Percentiles rank a stretch among this genome's conserved stretches.
phyloP scores from a whole-genome alignment of 1,140 invertebrate species.

The Nasonia giraulti region DNA sequence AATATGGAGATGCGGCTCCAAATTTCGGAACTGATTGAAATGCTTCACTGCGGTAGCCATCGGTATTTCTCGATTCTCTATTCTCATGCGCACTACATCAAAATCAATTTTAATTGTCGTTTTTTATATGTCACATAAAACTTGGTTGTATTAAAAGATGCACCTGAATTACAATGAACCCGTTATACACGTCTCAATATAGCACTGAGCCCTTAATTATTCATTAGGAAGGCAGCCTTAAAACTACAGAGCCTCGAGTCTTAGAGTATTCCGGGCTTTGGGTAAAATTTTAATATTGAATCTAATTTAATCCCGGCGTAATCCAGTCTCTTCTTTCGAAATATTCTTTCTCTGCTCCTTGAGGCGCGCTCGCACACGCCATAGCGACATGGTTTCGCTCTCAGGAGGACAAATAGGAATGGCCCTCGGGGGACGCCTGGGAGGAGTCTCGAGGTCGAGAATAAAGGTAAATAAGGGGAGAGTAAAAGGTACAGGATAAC shows the following conservation, averaged over 20 bases:
- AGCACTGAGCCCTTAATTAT: neutral
- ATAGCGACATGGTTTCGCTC: constrained; percentile 70
- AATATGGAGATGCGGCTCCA: neutral
- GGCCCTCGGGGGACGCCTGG: constrained; percentile 57
- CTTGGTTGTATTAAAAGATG: no score
- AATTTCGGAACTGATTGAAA: neutral
- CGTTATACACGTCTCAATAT: no score
- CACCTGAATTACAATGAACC: no score
- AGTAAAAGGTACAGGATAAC: constrained; percentile 3
- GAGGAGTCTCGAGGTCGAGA: constrained; percentile 53
- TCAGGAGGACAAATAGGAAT: constrained; percentile 73
- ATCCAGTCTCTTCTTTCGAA: constrained; percentile 11
- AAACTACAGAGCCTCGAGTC: neutral
- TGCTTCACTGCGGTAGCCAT: neutral
- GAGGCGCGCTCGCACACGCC: neutral
- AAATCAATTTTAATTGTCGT: no score
- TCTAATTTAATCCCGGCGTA: neutral
- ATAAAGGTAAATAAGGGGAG: constrained; percentile 14
- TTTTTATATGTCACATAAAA: no score
- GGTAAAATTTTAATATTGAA: neutral
- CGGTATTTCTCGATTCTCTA: no score
- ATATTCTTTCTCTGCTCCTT: neutral
- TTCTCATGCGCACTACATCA: no score
- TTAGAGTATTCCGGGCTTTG: neutral
- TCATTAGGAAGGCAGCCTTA: neutral